Evolutionary conservation across 2,113 vertebrate species (phyloP).

Genomic region (Leucosticte australis): DNA sequence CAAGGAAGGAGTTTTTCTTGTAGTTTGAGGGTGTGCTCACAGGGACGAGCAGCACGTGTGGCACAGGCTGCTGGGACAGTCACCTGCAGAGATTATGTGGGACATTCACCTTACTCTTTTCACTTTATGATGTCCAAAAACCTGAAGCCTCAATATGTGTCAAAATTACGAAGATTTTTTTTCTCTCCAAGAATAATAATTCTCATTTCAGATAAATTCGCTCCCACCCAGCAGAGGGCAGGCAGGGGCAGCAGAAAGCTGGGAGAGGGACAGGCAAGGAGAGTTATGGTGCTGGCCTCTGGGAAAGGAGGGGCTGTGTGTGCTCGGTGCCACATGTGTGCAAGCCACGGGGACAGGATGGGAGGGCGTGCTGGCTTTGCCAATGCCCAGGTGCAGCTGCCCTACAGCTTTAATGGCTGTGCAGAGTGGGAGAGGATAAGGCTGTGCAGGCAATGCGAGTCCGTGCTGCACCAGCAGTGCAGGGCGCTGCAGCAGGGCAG

Average conservation of each 20-base stretch:
- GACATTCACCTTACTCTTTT: neutral
- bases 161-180: neutral
- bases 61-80: neutral
- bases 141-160: neutral
- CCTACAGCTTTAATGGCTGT: neutral
- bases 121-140: neutral
- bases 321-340: accelerated
- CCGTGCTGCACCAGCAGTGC: neutral
- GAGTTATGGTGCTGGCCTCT: accelerated
- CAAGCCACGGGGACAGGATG: neutral
- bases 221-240: accelerated
- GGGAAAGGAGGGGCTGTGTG: neutral
- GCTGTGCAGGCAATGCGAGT: neutral
- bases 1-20: accelerated
- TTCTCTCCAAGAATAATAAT: neutral
- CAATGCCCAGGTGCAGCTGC: accelerated
- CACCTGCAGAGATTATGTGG: neutral
- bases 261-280: neutral
- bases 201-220: neutral
- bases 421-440: neutral
- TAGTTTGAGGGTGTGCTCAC: no score
- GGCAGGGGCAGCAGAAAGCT: neutral
- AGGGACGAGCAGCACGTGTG: neutral
- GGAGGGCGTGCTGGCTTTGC: neutral
- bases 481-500: accelerated